Evolutionary conservation across 2,113 vertebrate species (phyloP).

Genomic region (Phylloscopus whistleri): DNA sequence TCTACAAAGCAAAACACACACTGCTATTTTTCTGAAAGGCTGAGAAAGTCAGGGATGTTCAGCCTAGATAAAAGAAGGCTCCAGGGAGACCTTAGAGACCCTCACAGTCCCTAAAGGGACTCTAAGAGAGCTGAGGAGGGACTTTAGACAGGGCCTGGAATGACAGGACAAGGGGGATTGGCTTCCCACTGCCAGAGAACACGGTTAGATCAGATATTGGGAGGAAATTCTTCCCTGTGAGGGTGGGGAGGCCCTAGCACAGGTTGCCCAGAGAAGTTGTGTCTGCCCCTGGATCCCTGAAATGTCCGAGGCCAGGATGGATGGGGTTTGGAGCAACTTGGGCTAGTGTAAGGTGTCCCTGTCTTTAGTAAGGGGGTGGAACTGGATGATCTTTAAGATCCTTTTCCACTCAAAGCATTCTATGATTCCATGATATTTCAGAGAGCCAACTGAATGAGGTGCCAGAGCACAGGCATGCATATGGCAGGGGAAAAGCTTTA

Average conservation of each 20-base stretch:
- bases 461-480: accelerated
- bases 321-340: neutral
- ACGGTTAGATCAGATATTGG: neutral
- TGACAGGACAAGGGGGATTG: neutral
- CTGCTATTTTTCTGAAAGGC: neutral
- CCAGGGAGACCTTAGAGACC: neutral
- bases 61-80: neutral
- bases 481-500: neutral
- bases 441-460: neutral
- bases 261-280: neutral
- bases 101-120: neutral
- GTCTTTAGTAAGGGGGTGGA: neutral
- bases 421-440: neutral
- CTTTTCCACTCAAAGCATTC: neutral
- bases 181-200: neutral
- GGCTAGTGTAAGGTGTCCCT: neutral
- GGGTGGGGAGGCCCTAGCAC: neutral
- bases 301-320: neutral
- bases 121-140: neutral
- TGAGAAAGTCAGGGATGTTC: neutral
- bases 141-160: neutral
- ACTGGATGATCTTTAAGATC: neutral
- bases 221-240: neutral
- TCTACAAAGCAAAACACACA: neutral
- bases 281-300: neutral